These are phyloP conservation scores for Andrena camellia DNA, from an alignment of 2,888 invertebrate genomes.

Conservation along the genomic window DNA sequence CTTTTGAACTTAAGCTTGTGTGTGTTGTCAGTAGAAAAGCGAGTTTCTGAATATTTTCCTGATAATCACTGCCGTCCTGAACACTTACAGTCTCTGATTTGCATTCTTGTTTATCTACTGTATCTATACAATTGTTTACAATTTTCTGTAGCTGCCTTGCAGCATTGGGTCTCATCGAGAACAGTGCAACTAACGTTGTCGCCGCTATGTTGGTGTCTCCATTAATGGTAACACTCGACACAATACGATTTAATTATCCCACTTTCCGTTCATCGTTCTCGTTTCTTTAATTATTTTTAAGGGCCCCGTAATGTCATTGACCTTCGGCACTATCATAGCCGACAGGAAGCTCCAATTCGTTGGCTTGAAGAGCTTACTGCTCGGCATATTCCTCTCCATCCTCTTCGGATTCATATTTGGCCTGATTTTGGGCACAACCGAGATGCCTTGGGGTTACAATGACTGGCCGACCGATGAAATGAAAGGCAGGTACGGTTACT, in stretches of 20 bases:
- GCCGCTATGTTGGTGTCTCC: constrained; percentile 92
- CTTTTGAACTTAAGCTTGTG: no score
- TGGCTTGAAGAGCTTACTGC: constrained; percentile 89
- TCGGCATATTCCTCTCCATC: constrained; percentile 91
- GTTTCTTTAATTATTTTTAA: constrained; percentile 23
- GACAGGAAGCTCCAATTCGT: constrained; percentile 89
- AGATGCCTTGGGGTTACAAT: constrained; percentile 91
- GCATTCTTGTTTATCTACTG: no score
- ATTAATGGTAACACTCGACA: constrained; percentile 86
- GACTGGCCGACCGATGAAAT: constrained; percentile 94
- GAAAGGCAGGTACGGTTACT: constrained; percentile 88
- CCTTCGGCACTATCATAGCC: constrained; percentile 93
- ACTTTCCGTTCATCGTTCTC: not conserved
- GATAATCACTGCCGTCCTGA: no score
- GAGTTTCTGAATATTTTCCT: no score
- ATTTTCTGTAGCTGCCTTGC: constrained; percentile 90
- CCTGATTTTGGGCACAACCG: constrained; percentile 90
- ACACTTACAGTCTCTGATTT: no score
- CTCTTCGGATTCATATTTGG: constrained; percentile 93
- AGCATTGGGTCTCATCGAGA: constrained; percentile 93
- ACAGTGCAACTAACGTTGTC: constrained; percentile 93
- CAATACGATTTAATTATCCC: not conserved
- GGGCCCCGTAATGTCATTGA: constrained; percentile 95
- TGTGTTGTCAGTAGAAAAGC: no score
- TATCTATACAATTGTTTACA: no score